Percentiles rank a stretch among this genome's conserved stretches.
phyloP scores from a whole-genome alignment of 2,888 invertebrate genomes.

The Ectemnius continuus region DNA sequence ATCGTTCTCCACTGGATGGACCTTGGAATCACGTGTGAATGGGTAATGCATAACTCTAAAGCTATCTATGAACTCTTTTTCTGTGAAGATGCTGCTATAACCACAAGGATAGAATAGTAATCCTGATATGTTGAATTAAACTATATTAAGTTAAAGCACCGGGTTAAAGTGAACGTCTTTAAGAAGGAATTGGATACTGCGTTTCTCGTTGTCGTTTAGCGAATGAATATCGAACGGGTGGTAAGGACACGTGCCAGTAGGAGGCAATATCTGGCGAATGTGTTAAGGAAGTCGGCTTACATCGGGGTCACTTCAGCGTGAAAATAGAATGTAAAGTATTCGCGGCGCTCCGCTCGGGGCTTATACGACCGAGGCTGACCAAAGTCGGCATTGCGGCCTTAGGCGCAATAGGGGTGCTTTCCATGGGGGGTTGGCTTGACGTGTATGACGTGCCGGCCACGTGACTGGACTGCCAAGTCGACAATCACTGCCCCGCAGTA shows the following conservation, averaged over 20 bases:
- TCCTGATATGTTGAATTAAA: too few species aligned
- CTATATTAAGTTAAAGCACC: neutral
- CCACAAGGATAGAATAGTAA: too few species aligned
- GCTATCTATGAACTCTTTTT: too few species aligned
- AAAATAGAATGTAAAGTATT: conserved; percentile 77
- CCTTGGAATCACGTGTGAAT: too few species aligned
- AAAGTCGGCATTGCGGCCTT: conserved; percentile 46
- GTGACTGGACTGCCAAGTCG: conserved; percentile 75
- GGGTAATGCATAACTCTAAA: too few species aligned
- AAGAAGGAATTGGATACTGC: conserved; percentile 32
- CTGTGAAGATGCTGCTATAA: too few species aligned
- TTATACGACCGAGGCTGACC: conserved; percentile 3
- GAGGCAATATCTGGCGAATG: conserved; percentile 72
- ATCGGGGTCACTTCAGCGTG: conserved; percentile 76
- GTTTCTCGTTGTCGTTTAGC: conserved; percentile 24
- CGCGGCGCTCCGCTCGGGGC: conserved; percentile 53
- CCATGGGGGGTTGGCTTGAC: conserved; percentile 72
- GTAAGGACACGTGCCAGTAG: conserved; percentile 63
- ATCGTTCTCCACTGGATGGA: neutral
- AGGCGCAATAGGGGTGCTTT: conserved; percentile 59
- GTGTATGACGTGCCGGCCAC: conserved; percentile 77
- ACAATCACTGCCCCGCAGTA: conserved; percentile 76
- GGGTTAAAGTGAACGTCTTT: conserved; percentile 21
- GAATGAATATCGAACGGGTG: conserved; percentile 63
- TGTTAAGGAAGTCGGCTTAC: conserved; percentile 72